Evolutionary conservation across 2,888 invertebrate species (phyloP).

Genomic region (Icerya purchasi): DNA sequence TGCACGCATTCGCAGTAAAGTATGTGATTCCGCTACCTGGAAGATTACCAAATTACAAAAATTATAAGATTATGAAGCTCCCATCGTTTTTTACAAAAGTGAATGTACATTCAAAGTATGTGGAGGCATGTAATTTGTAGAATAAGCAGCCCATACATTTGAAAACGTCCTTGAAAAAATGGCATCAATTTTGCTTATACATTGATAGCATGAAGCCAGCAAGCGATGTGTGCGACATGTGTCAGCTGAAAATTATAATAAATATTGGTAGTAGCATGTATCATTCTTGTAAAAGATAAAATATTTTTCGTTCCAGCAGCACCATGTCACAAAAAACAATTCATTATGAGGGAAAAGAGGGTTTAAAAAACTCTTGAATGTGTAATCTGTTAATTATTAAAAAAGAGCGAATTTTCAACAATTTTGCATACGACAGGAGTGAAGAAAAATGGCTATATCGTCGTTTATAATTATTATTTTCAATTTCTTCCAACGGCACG

Average conservation of each 20-base stretch:
- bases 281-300: too few species aligned
- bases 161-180: neutral
- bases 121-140: neutral
- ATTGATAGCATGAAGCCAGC: slow-evolving; percentile 1
- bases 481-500: too few species aligned
- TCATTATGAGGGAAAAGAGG: too few species aligned
- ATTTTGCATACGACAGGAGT: too few species aligned
- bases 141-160: neutral
- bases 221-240: neutral
- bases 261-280: too few species aligned
- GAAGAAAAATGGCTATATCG: too few species aligned
- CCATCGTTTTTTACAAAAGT: neutral
- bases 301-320: too few species aligned
- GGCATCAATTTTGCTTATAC: neutral
- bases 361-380: too few species aligned
- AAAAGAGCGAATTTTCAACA: too few species aligned
- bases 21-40: neutral
- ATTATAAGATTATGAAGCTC: neutral
- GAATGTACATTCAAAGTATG: neutral
- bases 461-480: too few species aligned
- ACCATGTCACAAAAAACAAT: too few species aligned
- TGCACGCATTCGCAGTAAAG: neutral
- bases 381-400: too few species aligned
- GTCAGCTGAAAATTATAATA: neutral
- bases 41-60: neutral